Conservation (phyloP, 2,797 vertebrate genomes). For the Atherinosoma microstoma region DNA sequence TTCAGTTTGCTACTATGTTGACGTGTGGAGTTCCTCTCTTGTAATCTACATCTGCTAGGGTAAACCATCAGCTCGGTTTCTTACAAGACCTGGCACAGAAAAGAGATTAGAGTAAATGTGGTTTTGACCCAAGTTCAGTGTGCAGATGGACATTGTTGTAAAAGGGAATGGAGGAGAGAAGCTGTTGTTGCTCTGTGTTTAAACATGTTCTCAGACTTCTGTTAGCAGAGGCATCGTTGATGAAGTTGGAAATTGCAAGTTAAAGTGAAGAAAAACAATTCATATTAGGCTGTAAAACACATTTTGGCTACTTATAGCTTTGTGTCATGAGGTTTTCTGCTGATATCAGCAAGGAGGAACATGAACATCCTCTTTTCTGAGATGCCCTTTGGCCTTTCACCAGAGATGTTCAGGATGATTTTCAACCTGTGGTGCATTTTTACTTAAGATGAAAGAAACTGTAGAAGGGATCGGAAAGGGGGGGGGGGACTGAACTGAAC, state of each 20-base stretch:
- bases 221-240: slow-evolving; percentile 2
- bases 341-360: slow-evolving; percentile 16
- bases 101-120: not conserved
- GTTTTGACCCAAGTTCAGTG: not conserved
- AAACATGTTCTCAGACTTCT: not conserved
- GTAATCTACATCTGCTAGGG: not conserved
- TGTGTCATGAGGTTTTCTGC: slow-evolving; percentile 19
- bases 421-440: not conserved
- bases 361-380: slow-evolving; percentile 38
- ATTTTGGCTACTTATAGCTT: no score
- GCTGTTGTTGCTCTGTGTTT: not conserved
- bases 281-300: no score
- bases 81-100: not conserved
- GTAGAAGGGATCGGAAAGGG: not conserved
- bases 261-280: no score
- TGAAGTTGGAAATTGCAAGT: not conserved
- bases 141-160: not conserved
- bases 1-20: not conserved
- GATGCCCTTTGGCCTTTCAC: not conserved
- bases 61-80: not conserved
- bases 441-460: not conserved
- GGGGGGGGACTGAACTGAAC: no score
- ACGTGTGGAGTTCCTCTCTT: not conserved
- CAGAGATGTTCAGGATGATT: not conserved
- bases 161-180: not conserved